Evolutionary conservation across 2,797 vertebrate genomes (phyloP), one percentile per base, ranked within the genome.

Genomic region (Clarias platycephalus): DNA sequence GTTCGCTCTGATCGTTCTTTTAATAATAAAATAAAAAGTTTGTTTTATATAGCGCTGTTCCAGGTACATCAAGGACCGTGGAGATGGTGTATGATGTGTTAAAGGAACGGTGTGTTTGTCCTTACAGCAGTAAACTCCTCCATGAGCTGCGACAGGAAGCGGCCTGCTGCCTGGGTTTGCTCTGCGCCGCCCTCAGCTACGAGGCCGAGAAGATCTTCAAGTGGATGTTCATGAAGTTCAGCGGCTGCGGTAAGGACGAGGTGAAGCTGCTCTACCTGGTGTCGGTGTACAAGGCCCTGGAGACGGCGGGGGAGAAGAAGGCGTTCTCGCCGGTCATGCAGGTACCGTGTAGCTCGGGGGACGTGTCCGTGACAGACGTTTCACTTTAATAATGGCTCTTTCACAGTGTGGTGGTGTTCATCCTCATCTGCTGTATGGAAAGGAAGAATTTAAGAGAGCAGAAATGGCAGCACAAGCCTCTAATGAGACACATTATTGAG

Each of bases 121-220:
- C 72, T 82, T 91, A 81, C 90, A 99, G 98, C 95, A 99, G 98
- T 93, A 99, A 99, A 93, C 96, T 99, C 90, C 95, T 99, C 92
- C 97, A 97, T 91, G 98, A 99, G 93, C 89, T 99, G 91, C 95
- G 98, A 88, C 98, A 99, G 94, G 98, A 99, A 85, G 98, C 96
- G 20, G 97, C 98, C 57, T 95, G 94, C 91, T 98, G 96, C 90
- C 94, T 99, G 88, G 98, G 98, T 89, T 95, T 98, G 91, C 97
- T 99, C 86, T 99, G 97, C 93, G 96, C 96, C 15, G 94, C 96
- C 89, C 92, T 99, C 88, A 97, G 97, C 95, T 99, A 98, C 0
- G 98, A 99, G 93, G 97, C 98, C 0, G 97, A 99, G 93, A 97
- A 97, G 92, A 97, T 99, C 93, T 99, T 99, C 93, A 99, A 98